Percentiles rank a stretch among this genome's conserved stretches.
Conservation (phyloP, 2,797 vertebrate species). For the Mus caroli region DNA sequence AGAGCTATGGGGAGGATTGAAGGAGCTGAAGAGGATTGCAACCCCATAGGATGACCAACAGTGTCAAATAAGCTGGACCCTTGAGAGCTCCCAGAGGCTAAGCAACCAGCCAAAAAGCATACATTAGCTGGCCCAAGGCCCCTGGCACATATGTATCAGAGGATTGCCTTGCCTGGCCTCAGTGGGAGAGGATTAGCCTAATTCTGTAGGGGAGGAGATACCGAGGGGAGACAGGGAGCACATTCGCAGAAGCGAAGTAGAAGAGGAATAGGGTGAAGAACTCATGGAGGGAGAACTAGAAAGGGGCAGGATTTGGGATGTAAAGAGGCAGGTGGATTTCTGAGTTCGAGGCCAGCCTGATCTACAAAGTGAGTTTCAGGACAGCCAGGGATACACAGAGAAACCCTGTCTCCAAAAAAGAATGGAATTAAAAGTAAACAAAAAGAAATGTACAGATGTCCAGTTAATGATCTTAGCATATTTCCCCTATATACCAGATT, state of each 20-base stretch:
- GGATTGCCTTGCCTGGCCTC: background rate
- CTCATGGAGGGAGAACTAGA: background rate
- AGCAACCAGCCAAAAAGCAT: background rate
- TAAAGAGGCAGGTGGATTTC: background rate
- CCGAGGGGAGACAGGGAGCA: background rate
- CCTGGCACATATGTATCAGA: background rate
- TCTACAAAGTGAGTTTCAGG: too few species aligned
- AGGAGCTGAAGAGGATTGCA: background rate
- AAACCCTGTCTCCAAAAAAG: background rate
- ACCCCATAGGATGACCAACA: background rate
- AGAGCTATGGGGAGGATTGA: background rate
- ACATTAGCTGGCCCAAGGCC: background rate
- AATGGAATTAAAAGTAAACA: background rate
- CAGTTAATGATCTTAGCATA: background rate
- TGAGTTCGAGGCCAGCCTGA: too few species aligned
- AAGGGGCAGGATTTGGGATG: background rate
- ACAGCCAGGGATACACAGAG: too few species aligned
- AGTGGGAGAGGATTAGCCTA: background rate
- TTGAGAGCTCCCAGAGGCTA: background rate
- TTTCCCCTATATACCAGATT: background rate
- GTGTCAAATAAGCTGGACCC: fast-evolving
- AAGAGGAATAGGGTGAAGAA: background rate
- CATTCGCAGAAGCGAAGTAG: background rate
- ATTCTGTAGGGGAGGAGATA: background rate
- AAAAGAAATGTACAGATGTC: background rate